These are phyloP conservation scores for Furcula furcula DNA, from an alignment of 2,888 invertebrate genomes.

Conservation along the genomic window DNA sequence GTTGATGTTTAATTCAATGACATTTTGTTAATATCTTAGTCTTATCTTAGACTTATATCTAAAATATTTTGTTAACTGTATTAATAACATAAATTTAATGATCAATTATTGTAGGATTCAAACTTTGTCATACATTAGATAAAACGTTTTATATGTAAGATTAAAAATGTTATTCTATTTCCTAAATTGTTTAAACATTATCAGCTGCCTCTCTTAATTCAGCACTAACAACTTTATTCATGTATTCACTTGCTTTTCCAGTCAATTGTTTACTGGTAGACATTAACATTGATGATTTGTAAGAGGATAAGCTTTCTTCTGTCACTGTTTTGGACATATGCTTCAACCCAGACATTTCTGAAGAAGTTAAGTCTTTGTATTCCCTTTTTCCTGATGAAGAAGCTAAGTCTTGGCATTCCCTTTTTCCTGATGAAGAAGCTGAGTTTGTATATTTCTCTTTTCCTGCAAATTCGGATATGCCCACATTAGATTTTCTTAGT, in stretches of 20 bases:
- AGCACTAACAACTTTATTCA: slow-evolving; percentile 37
- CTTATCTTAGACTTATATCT: slow-evolving; percentile 2
- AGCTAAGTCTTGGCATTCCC: no score
- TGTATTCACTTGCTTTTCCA: slow-evolving; percentile 31
- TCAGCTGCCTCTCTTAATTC: slow-evolving; percentile 47
- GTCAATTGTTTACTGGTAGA: slow-evolving; percentile 33
- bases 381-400: no score
- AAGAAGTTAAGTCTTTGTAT: no score
- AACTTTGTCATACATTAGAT: slow-evolving; percentile 16
- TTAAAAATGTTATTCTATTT: slow-evolving; percentile 34
- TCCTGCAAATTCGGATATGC: slow-evolving; percentile 23
- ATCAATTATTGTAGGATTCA: slow-evolving; percentile 19
- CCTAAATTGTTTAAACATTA: slow-evolving; percentile 38
- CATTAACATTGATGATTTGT: slow-evolving; percentile 31
- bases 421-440: slow-evolving; percentile 21
- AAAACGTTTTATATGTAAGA: slow-evolving; percentile 26
- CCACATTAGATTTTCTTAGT: slow-evolving; percentile 19
- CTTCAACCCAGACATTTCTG: slow-evolving; percentile 20
- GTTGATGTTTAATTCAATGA: slow-evolving; percentile 17
- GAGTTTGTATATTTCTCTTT: slow-evolving; percentile 18
- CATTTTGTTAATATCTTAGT: slow-evolving; percentile 9
- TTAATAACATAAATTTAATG: neutral
- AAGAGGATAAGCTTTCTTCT: slow-evolving; percentile 31
- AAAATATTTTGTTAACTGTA: no score
- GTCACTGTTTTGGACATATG: slow-evolving; percentile 15